Conservation (phyloP, 1,140 invertebrate species). For the Maconellicoccus hirsutus region DNA sequence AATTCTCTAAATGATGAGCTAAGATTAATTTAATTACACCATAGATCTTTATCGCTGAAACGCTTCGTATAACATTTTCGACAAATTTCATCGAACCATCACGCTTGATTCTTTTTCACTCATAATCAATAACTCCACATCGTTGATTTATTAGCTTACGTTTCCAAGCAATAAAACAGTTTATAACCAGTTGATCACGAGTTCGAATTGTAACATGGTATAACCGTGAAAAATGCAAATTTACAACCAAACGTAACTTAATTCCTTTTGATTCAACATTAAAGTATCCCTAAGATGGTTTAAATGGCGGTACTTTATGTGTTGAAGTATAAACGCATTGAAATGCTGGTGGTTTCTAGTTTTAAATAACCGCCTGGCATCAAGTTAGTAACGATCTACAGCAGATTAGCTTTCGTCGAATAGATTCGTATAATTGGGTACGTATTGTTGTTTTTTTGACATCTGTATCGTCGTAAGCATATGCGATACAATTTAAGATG, state of each 20-base stretch:
- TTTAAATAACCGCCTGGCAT: neutral
- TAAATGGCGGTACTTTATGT: neutral
- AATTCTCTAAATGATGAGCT: no score
- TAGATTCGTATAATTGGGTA: neutral
- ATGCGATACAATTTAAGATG: no score
- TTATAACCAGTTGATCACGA: neutral
- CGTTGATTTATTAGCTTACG: neutral
- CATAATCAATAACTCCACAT: no score
- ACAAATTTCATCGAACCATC: no score
- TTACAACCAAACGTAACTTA: neutral
- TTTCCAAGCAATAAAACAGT: neutral
- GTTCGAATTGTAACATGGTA: neutral
- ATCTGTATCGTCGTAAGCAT: no score
- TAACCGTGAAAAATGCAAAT: constrained; percentile 9
- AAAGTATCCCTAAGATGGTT: neutral
- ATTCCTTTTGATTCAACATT: neutral
- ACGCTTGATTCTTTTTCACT: no score
- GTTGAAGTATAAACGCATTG: neutral
- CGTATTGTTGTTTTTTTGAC: neutral
- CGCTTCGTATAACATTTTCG: no score
- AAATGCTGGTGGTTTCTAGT: neutral
- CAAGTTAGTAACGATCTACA: constrained; percentile 2
- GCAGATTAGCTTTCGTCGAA: neutral
- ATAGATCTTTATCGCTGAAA: no score
- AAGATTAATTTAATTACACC: no score